These are phyloP conservation scores for Chelon labrosus DNA, from an alignment of 2,797 vertebrate genomes.

Conservation along the genomic window DNA sequence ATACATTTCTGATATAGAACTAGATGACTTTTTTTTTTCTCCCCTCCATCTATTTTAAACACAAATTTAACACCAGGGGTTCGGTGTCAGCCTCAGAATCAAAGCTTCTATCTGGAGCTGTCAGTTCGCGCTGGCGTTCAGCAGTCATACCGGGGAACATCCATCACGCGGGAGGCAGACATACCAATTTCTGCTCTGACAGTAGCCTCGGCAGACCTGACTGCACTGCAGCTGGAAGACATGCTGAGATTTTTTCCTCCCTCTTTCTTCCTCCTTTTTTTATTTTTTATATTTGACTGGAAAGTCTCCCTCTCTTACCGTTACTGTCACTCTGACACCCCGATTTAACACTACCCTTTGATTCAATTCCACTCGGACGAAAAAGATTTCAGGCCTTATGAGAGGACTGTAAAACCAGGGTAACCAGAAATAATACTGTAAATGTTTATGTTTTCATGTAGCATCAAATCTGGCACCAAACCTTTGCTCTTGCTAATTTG, in stretches of 20 bases:
- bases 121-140: slow-evolving; percentile 45
- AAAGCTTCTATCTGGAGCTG: slow-evolving; percentile 47
- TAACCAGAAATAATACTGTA: no score
- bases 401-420: no score
- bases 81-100: slow-evolving; percentile 33
- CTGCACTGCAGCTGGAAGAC: slow-evolving; percentile 43
- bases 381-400: no score
- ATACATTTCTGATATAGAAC: background rate
- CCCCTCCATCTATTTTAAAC: slow-evolving; percentile 4
- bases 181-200: slow-evolving; percentile 67
- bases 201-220: slow-evolving; percentile 56
- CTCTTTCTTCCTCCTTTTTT: background rate
- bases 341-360: no score
- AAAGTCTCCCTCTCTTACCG: slow-evolving; percentile 23
- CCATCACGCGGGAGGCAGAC: slow-evolving; percentile 59
- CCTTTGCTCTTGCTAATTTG: no score
- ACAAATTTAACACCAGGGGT: slow-evolving; percentile 41
- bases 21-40: background rate
- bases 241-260: slow-evolving; percentile 13
- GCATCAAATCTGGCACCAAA: no score
- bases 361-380: no score
- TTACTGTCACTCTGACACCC: slow-evolving; percentile 29
- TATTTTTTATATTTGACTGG: slow-evolving; percentile 5
- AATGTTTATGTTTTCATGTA: no score
- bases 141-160: slow-evolving; percentile 58